These are phyloP conservation scores for Rissa tridactyla DNA, from an alignment of 2,113 vertebrate genomes.

Conservation along the genomic window DNA sequence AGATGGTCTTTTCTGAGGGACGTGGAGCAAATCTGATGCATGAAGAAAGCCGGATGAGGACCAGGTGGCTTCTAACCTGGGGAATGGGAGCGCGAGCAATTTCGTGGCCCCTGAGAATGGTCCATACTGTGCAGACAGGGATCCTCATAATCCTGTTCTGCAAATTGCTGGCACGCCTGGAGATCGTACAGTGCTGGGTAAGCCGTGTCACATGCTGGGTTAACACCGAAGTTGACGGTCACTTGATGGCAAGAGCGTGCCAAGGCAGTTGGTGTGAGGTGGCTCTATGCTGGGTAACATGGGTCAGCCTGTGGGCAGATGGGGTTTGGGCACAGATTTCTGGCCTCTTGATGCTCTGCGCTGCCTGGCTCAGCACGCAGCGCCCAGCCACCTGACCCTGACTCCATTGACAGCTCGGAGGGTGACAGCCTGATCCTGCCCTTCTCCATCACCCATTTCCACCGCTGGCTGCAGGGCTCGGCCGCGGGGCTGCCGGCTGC, in stretches of 20 bases:
- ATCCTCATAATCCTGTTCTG: not conserved
- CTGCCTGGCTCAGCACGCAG: not conserved
- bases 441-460: not conserved
- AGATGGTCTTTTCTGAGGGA: not conserved
- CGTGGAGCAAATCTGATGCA: not conserved
- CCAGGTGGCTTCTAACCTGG: not conserved
- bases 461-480: rapidly evolving
- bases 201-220: not conserved
- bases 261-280: not conserved
- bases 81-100: not conserved
- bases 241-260: not conserved
- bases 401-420: not conserved
- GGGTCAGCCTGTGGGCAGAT: not conserved
- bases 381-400: rapidly evolving
- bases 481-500: not conserved
- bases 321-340: not conserved
- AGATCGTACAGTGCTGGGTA: rapidly evolving
- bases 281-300: not conserved
- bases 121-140: not conserved
- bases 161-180: not conserved
- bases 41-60: not conserved
- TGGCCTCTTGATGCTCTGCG: rapidly evolving
- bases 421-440: not conserved
- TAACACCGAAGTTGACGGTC: not conserved
- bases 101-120: not conserved